A percentile compares a stretch with the other conserved stretches of the same genome.
phyloP scores from a whole-genome alignment of 2,113 vertebrate species.

The Oreochromis aureus region DNA sequence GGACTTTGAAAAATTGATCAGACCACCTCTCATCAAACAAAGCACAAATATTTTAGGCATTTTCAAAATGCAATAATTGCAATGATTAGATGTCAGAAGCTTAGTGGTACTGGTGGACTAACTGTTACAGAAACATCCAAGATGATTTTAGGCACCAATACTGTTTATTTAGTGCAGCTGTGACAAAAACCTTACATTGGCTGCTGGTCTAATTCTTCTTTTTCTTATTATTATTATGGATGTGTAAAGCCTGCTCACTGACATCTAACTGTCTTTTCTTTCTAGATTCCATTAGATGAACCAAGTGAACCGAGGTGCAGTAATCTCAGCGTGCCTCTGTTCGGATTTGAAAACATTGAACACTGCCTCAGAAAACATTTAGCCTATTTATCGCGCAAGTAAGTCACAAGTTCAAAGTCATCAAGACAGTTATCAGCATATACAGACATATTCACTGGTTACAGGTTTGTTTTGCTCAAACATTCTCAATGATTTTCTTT shows the following conservation, averaged over 20 bases:
- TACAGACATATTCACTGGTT: fast-evolving
- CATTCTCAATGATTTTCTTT: fast-evolving
- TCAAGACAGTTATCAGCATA: neutral
- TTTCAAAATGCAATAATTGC: neutral
- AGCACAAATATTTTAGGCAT: neutral
- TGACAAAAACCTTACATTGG: neutral
- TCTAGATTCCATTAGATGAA: neutral
- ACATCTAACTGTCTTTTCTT: neutral
- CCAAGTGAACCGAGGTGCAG: neutral
- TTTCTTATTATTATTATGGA: too few relatives aligned
- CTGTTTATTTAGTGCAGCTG: neutral
- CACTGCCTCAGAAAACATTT: fast-evolving
- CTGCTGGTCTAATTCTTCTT: too few relatives aligned
- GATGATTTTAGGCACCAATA: neutral
- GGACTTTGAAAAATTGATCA: too few relatives aligned
- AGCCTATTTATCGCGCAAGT: neutral
- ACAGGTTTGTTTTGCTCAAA: neutral
- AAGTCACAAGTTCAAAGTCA: neutral
- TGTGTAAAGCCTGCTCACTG: neutral
- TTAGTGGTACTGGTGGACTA: neutral
- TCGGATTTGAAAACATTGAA: neutral
- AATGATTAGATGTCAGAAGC: neutral
- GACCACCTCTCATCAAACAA: neutral
- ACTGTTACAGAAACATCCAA: neutral
- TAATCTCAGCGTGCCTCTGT: neutral